Base-by-base conservation (phyloP, 2,888 invertebrate species). In the Aspidiotus destructor region DNA sequence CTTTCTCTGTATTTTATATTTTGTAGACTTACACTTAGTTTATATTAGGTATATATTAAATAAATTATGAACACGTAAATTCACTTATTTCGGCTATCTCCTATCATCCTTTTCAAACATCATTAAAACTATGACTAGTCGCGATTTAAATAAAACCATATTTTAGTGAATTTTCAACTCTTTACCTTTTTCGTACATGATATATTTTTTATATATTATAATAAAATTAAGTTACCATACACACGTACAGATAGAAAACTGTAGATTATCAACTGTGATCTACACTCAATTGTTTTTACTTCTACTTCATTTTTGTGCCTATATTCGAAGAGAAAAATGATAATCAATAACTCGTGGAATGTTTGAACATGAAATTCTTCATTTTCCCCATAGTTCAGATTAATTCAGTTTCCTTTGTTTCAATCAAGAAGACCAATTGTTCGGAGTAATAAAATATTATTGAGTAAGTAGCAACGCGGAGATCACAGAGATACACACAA, bases 81-180 rank as follows among this genome's bases (percentile, higher is more conserved):
- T 28, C 28, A 28, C 28, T 28, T 28, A 28, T 28, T 28, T 28
- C 28, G 5, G 28, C 28, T 28, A 28, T 28, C 28, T 28, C 28
- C 28, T 28, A 28, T 48, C 48, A 48, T 48, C n/a, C 48, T 48
- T n/a, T 48, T 48, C 48, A 6, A 13, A n/a, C 48, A 48, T 48
- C n/a, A 48, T 48, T 48, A 48, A 48, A 48, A 13, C 48, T 48
- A 48, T 48, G 48, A 48, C 48, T 48, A 48, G 48, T 48, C 28
- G n/a, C n/a, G 6, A 48, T 13, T 48, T 2, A 48, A 48, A 48
- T 48, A n/a, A 11, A 11, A n/a, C n/a, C 48, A n/a, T n/a, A 13
- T 48, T n/a, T n/a, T 13, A 48, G 48, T n/a, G 48, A 48, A 48
- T 48, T 48, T 48, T 48, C 48, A n/a, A 6, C n/a, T 28, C 5